phyloP scores from a whole-genome alignment of 2,888 invertebrate species.

The Pollenia griseotomentosa region DNA sequence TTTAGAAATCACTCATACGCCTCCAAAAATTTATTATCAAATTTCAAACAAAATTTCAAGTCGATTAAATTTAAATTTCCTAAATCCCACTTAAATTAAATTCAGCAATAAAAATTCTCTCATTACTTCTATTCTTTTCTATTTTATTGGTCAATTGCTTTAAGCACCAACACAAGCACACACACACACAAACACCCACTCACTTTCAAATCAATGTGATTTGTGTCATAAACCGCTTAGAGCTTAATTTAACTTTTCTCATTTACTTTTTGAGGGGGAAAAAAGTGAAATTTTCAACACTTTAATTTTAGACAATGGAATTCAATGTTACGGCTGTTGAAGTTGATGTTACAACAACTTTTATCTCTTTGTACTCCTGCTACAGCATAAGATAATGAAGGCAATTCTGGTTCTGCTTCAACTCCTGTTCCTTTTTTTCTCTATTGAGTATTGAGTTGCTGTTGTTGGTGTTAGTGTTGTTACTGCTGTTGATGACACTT shows the following conservation, averaged over 20 bases:
- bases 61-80: background rate
- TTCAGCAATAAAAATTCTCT: background rate
- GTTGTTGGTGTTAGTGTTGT: conserved; percentile 23
- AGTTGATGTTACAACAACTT: background rate
- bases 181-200: background rate
- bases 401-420: background rate
- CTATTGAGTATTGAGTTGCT: conserved; percentile 5
- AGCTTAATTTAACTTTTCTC: conserved; percentile 24
- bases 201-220: conserved; percentile 3
- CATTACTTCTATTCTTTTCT: background rate
- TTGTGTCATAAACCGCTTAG: conserved; percentile 16
- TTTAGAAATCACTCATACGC: conserved; percentile 15
- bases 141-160: conserved; percentile 2
- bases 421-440: background rate
- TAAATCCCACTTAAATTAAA: conserved; percentile 23
- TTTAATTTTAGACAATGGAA: conserved; percentile 29
- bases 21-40: background rate
- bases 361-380: background rate
- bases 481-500: conserved; percentile 48
- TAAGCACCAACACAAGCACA: background rate
- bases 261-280: background rate
- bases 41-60: background rate
- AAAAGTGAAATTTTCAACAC: conserved; percentile 16
- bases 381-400: background rate
- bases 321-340: background rate